Evolutionary conservation across 2,888 invertebrate species (phyloP).

Genomic region (Cyaniris semiargus): DNA sequence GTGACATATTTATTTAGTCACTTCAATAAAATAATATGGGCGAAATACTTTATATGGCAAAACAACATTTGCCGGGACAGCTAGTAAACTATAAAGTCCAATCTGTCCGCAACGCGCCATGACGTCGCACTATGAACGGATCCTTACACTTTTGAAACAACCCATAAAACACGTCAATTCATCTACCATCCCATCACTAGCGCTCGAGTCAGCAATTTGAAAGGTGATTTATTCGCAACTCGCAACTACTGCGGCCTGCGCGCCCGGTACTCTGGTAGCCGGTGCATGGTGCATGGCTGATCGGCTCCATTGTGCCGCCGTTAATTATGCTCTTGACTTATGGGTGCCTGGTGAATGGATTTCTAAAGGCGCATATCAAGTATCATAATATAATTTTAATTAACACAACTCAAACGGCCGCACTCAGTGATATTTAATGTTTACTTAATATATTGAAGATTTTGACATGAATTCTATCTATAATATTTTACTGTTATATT

Average conservation of each 20-base stretch:
- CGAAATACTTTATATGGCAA: too few species aligned
- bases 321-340: conserved; percentile 27
- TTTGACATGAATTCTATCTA: too few species aligned
- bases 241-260: conserved; percentile 53
- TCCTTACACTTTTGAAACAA: too few species aligned
- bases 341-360: conserved; percentile 4
- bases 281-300: conserved; percentile 41
- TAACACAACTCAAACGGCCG: background rate
- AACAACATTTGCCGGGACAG: too few species aligned
- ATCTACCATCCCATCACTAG: conserved; percentile 43
- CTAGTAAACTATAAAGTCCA: too few species aligned
- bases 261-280: conserved; percentile 42
- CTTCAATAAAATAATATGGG: too few species aligned
- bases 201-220: conserved; percentile 66
- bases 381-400: background rate
- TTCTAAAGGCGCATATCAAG: background rate
- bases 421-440: too few species aligned
- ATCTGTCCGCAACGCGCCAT: too few species aligned
- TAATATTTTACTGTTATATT: too few species aligned
- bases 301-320: conserved; percentile 30
- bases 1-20: too few species aligned
- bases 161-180: background rate
- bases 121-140: too few species aligned
- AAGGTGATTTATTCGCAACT: conserved; percentile 63
- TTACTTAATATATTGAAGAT: too few species aligned